phyloP scores from a whole-genome alignment of 2,888 invertebrate genomes.

The Tetheella fluctuosa region DNA sequence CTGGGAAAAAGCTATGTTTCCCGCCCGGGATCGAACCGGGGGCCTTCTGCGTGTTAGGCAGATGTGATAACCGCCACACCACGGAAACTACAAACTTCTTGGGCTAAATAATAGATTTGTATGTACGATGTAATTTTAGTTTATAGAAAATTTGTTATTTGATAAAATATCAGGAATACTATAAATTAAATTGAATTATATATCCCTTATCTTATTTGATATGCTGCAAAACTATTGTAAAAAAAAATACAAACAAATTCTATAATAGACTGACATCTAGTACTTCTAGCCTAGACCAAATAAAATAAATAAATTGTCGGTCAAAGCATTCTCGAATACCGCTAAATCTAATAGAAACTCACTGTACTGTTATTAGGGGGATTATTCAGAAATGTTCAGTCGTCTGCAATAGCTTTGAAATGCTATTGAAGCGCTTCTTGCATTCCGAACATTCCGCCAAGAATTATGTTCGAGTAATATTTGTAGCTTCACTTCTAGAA shows the following conservation, averaged over 20 bases:
- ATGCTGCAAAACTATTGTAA: too few species aligned
- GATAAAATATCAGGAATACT: neutral
- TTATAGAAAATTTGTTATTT: neutral
- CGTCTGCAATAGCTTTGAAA: neutral
- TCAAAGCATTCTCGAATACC: conserved; percentile 1
- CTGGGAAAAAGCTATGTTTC: conserved; percentile 81
- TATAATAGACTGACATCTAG: neutral
- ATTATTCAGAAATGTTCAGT: neutral
- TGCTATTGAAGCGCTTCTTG: neutral
- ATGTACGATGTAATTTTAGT: neutral
- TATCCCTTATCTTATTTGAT: too few species aligned
- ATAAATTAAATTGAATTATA: neutral
- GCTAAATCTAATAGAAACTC: neutral
- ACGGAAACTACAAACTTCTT: conserved; percentile 83
- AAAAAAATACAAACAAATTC: too few species aligned
- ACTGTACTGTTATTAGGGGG: neutral
- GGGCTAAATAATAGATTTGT: neutral
- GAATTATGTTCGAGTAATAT: conserved; percentile 7
- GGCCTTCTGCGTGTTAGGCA: conserved; percentile 96
- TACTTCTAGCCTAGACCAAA: neutral
- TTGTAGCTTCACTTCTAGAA: neutral
- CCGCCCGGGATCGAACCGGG: conserved; percentile 95
- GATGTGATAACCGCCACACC: conserved; percentile 96
- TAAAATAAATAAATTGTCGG: neutral
- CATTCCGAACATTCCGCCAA: conserved; percentile 2